phyloP scores from a whole-genome alignment of 2,797 vertebrate genomes.

The Hemibagrus guttatus region DNA sequence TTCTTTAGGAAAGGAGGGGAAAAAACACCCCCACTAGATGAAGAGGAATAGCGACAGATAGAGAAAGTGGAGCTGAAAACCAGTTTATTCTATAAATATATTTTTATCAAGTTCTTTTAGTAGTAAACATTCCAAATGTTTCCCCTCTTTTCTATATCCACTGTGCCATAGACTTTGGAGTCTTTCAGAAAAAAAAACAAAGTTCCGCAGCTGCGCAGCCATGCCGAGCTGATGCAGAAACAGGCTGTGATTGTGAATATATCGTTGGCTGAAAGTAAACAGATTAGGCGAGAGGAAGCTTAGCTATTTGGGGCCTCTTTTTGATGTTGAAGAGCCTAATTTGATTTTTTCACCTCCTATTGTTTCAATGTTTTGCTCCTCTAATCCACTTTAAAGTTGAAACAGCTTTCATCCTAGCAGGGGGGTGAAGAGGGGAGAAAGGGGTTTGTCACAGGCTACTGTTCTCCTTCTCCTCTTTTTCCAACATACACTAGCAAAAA shows the following conservation, averaged over 20 bases:
- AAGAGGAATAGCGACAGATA: slow-evolving; percentile 42
- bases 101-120: background rate
- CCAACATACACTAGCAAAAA: slow-evolving; percentile 42
- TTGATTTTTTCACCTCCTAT: slow-evolving; percentile 84
- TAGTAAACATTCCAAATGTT: background rate
- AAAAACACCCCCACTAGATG: slow-evolving; percentile 42
- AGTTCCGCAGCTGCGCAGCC: slow-evolving; percentile 6
- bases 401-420: slow-evolving; percentile 77
- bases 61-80: background rate
- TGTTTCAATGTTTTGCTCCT: slow-evolving; percentile 80
- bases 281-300: slow-evolving; percentile 79
- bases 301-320: slow-evolving; percentile 72
- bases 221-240: slow-evolving; percentile 56
- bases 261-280: slow-evolving; percentile 78
- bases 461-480: slow-evolving; percentile 45
- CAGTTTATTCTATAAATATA: background rate
- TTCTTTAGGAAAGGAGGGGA: slow-evolving; percentile 67
- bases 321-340: slow-evolving; percentile 82
- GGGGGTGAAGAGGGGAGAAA: slow-evolving; percentile 40
- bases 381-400: slow-evolving; percentile 86
- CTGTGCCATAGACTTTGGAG: background rate
- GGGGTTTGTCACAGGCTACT: slow-evolving; percentile 44
- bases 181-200: background rate
- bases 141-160: background rate
- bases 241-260: slow-evolving; percentile 70